A percentile compares a stretch with the other conserved stretches of the same genome.
Conservation (phyloP, 2,797 vertebrate genomes). For the Phylloscopus collybita region DNA sequence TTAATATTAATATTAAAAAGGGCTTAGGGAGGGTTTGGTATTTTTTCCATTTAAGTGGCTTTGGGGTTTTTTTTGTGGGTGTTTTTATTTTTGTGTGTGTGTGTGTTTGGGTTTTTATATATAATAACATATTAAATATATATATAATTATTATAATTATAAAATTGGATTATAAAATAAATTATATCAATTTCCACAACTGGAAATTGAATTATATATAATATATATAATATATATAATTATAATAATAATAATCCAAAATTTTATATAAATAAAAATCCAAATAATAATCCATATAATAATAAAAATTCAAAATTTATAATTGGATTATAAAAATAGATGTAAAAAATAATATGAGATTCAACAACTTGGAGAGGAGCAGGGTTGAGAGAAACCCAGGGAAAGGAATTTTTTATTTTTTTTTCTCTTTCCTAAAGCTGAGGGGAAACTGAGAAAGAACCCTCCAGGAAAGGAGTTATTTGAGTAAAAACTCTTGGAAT, state of each 20-base stretch:
- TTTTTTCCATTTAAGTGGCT: not conserved
- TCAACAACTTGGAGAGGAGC: not conserved
- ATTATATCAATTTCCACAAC: too few relatives aligned
- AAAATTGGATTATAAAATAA: too few relatives aligned
- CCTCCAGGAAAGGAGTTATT: not conserved
- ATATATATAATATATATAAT: too few relatives aligned
- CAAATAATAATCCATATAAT: too few relatives aligned
- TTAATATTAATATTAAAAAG: not conserved
- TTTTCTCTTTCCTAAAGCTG: not conserved
- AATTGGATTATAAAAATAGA: not conserved
- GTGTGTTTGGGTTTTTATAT: not conserved
- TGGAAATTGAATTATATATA: too few relatives aligned
- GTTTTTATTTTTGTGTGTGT: not conserved
- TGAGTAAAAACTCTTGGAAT: not conserved
- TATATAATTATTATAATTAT: too few relatives aligned
- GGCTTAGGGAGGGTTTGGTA: not conserved
- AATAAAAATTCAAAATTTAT: too few relatives aligned
- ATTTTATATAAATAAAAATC: too few relatives aligned
- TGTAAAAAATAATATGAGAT: not conserved
- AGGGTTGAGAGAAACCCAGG: not conserved
- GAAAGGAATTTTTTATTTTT: not conserved
- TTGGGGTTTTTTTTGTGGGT: not conserved
- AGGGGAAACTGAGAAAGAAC: not conserved
- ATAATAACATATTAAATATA: too few relatives aligned
- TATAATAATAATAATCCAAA: too few relatives aligned